These are phyloP conservation scores for Nemoura dubitans DNA, from an alignment of 2,888 invertebrate species.

Conservation along the genomic window DNA sequence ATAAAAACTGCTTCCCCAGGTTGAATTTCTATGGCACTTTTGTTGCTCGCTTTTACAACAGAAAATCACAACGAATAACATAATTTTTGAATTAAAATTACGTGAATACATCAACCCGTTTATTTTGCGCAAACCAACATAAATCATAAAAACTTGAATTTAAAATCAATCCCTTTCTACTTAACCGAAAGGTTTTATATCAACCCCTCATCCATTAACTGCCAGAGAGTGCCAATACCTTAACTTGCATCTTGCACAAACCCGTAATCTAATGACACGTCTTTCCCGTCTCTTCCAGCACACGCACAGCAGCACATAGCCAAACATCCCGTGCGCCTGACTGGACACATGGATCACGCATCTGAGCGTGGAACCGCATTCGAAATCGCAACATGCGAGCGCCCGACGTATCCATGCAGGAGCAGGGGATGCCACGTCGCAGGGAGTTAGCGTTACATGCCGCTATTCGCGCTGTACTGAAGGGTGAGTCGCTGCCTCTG, in stretches of 20 bases:
- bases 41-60: background rate
- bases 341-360: background rate
- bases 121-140: background rate
- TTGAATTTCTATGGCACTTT: background rate
- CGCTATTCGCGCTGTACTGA: background rate
- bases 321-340: background rate
- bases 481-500: background rate
- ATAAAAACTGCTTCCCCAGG: background rate
- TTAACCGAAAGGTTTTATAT: too few species aligned
- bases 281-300: background rate
- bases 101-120: background rate
- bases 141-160: too few species aligned
- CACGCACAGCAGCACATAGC: background rate
- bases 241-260: background rate
- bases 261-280: background rate
- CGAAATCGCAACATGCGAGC: conserved; percentile 15
- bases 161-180: too few species aligned
- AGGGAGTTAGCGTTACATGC: background rate
- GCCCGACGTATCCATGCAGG: background rate
- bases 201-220: too few species aligned
- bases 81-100: background rate
- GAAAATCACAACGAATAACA: background rate
- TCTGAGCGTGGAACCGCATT: conserved; percentile 7
- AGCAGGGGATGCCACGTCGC: background rate
- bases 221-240: too few species aligned